Conservation (phyloP, 2,113 vertebrate species). For the Brachypodius melanocephalos region DNA sequence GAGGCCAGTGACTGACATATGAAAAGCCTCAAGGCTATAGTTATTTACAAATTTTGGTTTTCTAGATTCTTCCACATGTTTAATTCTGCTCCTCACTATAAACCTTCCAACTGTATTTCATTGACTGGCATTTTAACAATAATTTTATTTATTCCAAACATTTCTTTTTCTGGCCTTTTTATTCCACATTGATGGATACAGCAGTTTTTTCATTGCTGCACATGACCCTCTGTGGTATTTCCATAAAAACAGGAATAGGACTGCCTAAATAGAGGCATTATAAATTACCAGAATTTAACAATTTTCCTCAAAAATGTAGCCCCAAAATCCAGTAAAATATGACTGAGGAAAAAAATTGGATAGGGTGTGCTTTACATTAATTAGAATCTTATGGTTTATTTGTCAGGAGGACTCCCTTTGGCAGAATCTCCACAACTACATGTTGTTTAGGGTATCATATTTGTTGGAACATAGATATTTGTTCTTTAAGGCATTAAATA, state of each 20-base stretch:
- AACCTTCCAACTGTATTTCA: not conserved
- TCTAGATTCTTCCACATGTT: conserved; percentile 27
- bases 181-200: not conserved
- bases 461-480: not conserved
- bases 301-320: not conserved
- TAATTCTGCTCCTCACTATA: not conserved
- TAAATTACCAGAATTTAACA: not conserved
- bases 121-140: not conserved
- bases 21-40: conserved; percentile 25
- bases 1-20: not conserved
- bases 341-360: not conserved
- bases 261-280: not conserved
- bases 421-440: not conserved
- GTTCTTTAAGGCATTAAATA: not conserved
- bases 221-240: not conserved
- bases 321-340: not conserved
- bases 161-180: not conserved
- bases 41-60: conserved; percentile 21
- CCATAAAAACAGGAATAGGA: not conserved
- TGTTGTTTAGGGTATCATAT: not conserved
- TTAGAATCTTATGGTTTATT: not conserved
- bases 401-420: not conserved
- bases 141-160: not conserved
- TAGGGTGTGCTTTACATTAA: not conserved
- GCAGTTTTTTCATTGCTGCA: not conserved